Evolutionary conservation across 2,113 vertebrate species (phyloP).

Genomic region (Leptocoma aspasia): DNA sequence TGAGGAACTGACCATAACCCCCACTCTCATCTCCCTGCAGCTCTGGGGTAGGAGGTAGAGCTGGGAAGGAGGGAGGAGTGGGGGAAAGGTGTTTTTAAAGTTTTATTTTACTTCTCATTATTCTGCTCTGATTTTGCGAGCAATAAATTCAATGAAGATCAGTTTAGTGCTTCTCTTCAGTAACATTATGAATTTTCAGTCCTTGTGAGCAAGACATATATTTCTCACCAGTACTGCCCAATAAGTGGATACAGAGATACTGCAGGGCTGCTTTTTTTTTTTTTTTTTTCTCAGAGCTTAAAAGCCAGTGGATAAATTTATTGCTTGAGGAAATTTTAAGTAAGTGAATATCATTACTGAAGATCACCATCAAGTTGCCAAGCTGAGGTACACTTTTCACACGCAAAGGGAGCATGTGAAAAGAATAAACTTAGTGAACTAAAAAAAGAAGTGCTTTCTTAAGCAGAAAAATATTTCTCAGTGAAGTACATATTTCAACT

Average conservation of each 20-base stretch:
- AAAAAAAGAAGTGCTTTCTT: not conserved
- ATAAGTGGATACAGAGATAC: not conserved
- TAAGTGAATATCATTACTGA: not conserved
- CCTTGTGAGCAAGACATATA: not conserved
- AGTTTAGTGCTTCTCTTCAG: not conserved
- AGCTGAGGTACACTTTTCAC: too few species aligned
- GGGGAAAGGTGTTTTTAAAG: not conserved
- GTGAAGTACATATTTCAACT: not conserved
- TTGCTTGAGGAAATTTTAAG: constrained; percentile 2
- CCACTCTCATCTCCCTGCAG: not conserved
- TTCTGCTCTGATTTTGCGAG: not conserved
- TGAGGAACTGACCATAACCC: not conserved
- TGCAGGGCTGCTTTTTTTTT: not conserved
- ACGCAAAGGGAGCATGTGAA: not conserved
- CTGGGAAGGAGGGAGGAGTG: not conserved
- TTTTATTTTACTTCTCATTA: not conserved
- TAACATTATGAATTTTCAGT: not conserved
- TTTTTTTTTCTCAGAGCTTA: not conserved
- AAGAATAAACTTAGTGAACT: not conserved
- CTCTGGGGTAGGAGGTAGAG: not conserved
- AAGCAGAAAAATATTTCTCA: not conserved
- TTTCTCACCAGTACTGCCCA: not conserved
- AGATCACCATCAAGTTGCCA: not conserved
- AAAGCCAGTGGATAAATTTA: not conserved
- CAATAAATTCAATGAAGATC: not conserved